Evolutionary conservation across 2,797 vertebrate species (phyloP).

Genomic region (Onychomys arenicola): DNA sequence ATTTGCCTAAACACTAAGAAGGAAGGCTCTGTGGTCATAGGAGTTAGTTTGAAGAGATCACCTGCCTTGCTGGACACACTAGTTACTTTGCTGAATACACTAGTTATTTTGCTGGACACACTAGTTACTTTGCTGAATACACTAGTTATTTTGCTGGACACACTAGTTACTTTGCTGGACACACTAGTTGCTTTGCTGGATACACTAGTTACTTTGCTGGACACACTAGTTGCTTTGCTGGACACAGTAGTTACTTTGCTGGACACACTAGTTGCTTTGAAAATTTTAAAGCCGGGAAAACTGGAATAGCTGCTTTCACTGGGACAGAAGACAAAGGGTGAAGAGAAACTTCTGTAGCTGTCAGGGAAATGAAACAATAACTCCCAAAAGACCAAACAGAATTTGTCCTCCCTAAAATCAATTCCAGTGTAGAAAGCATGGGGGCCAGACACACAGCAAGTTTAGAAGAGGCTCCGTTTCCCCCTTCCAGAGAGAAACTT

Average conservation of each 20-base stretch:
- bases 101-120: too few species aligned
- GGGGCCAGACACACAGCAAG: background rate
- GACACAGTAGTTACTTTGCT: too few species aligned
- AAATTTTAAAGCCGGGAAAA: background rate
- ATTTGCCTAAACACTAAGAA: background rate
- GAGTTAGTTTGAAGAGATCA: background rate
- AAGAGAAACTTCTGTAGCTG: background rate
- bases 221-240: too few species aligned
- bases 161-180: too few species aligned
- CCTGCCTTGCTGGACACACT: background rate
- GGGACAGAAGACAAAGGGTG: background rate
- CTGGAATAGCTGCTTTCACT: background rate
- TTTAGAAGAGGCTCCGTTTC: background rate
- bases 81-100: too few species aligned
- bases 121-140: too few species aligned
- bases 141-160: too few species aligned
- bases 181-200: too few species aligned
- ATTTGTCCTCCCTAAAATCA: background rate
- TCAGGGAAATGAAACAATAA: constrained; percentile 21
- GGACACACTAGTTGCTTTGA: background rate
- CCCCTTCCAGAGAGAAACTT: constrained; percentile 28
- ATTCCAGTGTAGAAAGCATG: background rate
- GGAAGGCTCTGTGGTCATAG: background rate
- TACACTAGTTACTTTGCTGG: too few species aligned
- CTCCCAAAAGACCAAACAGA: background rate